Percentiles rank a stretch among this genome's conserved stretches.
These are phyloP conservation scores for Unio delphinus DNA, from an alignment of 2,888 invertebrate species.

Conservation along the genomic window DNA sequence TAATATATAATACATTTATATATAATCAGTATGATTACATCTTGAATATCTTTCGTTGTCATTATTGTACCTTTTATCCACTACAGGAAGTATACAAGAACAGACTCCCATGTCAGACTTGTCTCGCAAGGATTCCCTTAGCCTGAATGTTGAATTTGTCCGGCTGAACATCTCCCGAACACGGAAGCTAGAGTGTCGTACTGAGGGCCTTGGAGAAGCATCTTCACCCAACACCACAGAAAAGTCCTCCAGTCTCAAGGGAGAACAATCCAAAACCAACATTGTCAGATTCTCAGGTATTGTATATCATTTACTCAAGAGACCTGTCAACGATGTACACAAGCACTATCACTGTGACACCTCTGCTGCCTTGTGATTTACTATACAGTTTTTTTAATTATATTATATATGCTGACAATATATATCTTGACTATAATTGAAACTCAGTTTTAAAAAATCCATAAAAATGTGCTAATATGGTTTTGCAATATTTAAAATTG, in stretches of 20 bases:
- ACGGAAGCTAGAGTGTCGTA: conserved; percentile 82
- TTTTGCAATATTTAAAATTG: too few relatives aligned
- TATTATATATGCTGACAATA: too few relatives aligned
- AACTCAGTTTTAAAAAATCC: too few relatives aligned
- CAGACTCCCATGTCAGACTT: conserved; percentile 48
- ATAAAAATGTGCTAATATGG: too few relatives aligned
- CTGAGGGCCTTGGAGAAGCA: conserved; percentile 12
- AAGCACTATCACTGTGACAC: too few relatives aligned
- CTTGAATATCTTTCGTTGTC: neutral
- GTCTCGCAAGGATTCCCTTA: conserved; percentile 90
- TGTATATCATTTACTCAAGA: too few relatives aligned
- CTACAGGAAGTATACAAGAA: conserved; percentile 57
- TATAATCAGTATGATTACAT: neutral
- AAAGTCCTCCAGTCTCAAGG: conserved; percentile 24
- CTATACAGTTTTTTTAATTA: too few relatives aligned
- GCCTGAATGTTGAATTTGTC: conserved; percentile 96
- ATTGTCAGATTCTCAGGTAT: conserved; percentile 90
- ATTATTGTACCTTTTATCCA: neutral
- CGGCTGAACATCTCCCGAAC: conserved; percentile 95
- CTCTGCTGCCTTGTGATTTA: too few relatives aligned
- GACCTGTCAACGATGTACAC: too few relatives aligned
- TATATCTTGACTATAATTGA: too few relatives aligned
- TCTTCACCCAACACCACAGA: conserved; percentile 2
- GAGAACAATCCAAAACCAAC: conserved; percentile 56
- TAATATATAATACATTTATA: neutral